Evolutionary conservation across 2,888 invertebrate genomes (phyloP).

Genomic region (Aphrophora alni): DNA sequence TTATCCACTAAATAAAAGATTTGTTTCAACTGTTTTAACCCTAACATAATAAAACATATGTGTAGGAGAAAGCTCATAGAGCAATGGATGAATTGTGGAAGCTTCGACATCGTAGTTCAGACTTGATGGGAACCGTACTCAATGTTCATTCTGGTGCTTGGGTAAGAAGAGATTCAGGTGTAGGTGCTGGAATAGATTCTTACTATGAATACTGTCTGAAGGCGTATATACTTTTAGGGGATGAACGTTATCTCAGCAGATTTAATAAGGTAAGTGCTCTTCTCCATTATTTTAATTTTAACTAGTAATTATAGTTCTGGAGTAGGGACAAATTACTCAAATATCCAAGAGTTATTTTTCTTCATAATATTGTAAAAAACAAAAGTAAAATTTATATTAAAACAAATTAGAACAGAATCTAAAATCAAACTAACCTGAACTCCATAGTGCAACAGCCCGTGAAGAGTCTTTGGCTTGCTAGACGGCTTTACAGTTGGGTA

Average conservation of each 20-base stretch:
- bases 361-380: no score
- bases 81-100: constrained; percentile 98
- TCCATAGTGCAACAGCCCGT: no score
- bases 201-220: constrained; percentile 99
- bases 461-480: no score
- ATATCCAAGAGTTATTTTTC: not conserved
- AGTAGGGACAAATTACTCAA: not conserved
- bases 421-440: no score
- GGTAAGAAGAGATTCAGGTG: constrained; percentile 95
- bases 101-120: constrained; percentile 86
- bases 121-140: constrained; percentile 96
- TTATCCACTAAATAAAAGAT: no score
- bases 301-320: not conserved
- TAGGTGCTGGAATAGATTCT: constrained; percentile 99
- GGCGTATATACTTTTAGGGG: constrained; percentile 93
- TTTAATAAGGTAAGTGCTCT: constrained; percentile 71
- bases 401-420: no score
- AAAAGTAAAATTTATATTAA: no score
- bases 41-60: no score
- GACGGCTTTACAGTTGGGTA: no score
- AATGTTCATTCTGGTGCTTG: constrained; percentile 99
- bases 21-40: no score
- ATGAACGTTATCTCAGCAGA: constrained; percentile 90
- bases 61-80: constrained; percentile 84
- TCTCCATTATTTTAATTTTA: constrained; percentile 3